Base-by-base conservation (phyloP, 2,113 vertebrate genomes). In the sheep (Ovis aries) region DNA sequence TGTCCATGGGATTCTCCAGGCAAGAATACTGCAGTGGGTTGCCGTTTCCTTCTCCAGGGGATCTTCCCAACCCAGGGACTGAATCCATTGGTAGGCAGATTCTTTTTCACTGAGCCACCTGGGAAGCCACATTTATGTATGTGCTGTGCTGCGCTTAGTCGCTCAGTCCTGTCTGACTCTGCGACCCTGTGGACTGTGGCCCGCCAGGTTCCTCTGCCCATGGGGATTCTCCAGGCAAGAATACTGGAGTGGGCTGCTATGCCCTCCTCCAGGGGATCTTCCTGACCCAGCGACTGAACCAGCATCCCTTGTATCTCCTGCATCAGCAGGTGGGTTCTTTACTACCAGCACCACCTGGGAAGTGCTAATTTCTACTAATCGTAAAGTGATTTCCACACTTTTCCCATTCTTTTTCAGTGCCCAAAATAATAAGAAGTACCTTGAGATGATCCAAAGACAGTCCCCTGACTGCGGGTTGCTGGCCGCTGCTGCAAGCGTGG, bases 371-470 rank as follows among this genome's bases (percentile, higher is more conserved):
- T 74, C 33, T 43, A 48, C 60, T 81, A 31, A 96, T 87, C 82
- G 80, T 50, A 55, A 97, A 97, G 98, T 29, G 50, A 29, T 53
- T 95, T 78, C 62, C 14, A 40, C 71, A 74, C 64, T 57, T 95
- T 88, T 14, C 6, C 94, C 31, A 33, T 93, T 96, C 91, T 82
- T 82, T 91, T 86, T 90, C 59, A 81, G 77, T 60, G 59, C 60
- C 45, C n/a, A n/a, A 91, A 25, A 9, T 12, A 7, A 7, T 12
- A 91, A 93, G 52, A 91, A 98, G 86, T 81, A 86, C 53, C 90
- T 5, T 23, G 16, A 96, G 52, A 92, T 52, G 95, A 94, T 12
- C 52, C 87, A 94, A 96, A 98, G 59, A 88, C 62, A 94, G 7
- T 27, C 9, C 67, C 78, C 25, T 90, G 52, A 0, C 0, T 40